phyloP scores from a whole-genome alignment of 2,888 invertebrate genomes.

The Heteropelma amictum region DNA sequence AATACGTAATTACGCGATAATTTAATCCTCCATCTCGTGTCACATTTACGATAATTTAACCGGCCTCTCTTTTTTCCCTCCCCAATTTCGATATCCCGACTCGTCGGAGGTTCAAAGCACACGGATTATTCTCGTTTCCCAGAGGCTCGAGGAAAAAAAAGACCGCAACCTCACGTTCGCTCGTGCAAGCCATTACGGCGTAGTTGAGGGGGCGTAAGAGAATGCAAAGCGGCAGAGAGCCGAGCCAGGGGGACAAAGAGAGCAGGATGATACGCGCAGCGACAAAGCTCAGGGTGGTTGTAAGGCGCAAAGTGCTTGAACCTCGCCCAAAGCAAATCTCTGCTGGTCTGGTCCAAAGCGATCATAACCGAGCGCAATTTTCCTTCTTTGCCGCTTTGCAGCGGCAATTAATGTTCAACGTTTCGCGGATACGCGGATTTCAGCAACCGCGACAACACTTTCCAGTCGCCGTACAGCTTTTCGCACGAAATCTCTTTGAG shows the following conservation, averaged over 20 bases:
- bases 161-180: too few species aligned
- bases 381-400: slow-evolving; percentile 35
- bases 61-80: too few species aligned
- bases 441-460: slow-evolving; percentile 17
- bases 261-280: background rate
- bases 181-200: too few species aligned
- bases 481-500: slow-evolving; percentile 37
- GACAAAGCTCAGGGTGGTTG: background rate
- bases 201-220: too few species aligned
- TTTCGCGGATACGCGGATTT: slow-evolving; percentile 13
- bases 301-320: slow-evolving; percentile 22
- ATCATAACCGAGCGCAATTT: slow-evolving; percentile 38
- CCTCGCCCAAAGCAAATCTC: slow-evolving; percentile 30
- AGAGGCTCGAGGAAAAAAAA: too few species aligned
- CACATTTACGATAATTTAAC: too few species aligned
- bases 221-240: background rate
- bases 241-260: background rate
- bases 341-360: slow-evolving; percentile 41
- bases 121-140: too few species aligned
- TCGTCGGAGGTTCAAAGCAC: too few species aligned
- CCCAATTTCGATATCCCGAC: too few species aligned
- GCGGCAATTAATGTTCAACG: slow-evolving; percentile 50
- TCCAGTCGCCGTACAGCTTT: slow-evolving; percentile 29
- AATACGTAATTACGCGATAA: too few species aligned
- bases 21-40: too few species aligned